These are phyloP conservation scores for Callopanchax toddi DNA, from an alignment of 2,113 vertebrate genomes.

Conservation along the genomic window DNA sequence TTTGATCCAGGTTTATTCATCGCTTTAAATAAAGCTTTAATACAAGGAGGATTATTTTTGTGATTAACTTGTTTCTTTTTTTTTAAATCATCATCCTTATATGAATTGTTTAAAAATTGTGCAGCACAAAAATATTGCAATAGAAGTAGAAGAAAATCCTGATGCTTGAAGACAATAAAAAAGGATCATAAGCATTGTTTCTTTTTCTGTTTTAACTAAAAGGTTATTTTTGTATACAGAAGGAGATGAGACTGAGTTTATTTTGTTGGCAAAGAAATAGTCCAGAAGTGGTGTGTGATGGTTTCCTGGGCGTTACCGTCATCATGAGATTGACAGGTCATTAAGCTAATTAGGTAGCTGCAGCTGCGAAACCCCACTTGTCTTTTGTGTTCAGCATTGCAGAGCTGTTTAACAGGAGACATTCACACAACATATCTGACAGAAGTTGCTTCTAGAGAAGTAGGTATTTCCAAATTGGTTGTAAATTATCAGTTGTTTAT, in stretches of 20 bases:
- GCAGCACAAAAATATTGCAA: too few relatives aligned
- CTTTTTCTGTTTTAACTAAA: background rate
- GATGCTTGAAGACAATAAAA: background rate
- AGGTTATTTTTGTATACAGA: background rate
- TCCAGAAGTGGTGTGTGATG: background rate
- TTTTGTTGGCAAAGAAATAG: background rate
- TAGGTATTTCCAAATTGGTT: background rate
- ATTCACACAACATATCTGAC: too few relatives aligned
- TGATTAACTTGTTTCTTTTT: too few relatives aligned
- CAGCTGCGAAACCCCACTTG: background rate
- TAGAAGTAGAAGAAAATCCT: background rate
- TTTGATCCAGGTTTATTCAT: too few relatives aligned
- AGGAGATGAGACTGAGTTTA: too few relatives aligned
- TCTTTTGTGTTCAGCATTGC: constrained; percentile 3
- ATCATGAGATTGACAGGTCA: constrained; percentile 10
- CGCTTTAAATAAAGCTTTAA: too few relatives aligned
- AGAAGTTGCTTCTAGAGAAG: background rate
- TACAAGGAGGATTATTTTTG: too few relatives aligned
- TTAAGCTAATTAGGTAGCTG: constrained; percentile 17
- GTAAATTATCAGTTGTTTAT: background rate
- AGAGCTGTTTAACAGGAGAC: background rate
- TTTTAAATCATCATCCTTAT: too few relatives aligned
- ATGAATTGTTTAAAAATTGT: too few relatives aligned
- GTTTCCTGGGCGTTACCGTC: background rate
- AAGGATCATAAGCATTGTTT: too few relatives aligned